Evolutionary conservation across 2,888 invertebrate genomes (phyloP).

Genomic region (Galeopsomyia nigrocyanea): DNA sequence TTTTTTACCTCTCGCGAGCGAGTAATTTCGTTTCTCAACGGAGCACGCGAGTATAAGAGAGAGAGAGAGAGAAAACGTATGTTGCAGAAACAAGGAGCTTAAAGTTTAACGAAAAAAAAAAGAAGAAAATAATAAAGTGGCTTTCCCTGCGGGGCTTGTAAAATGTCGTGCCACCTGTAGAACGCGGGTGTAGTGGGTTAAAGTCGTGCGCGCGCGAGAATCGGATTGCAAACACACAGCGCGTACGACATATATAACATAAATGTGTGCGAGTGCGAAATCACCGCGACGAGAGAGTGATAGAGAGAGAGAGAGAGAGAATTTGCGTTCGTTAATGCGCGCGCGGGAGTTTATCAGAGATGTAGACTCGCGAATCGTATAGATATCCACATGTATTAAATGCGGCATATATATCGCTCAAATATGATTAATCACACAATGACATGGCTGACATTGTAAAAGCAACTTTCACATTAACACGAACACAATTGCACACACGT

Average conservation of each 20-base stretch:
- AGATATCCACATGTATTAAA: neutral
- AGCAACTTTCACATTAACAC: conserved; percentile 35
- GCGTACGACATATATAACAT: too few relatives aligned
- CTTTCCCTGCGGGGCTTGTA: too few relatives aligned
- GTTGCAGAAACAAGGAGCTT: too few relatives aligned
- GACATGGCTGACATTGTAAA: conserved; percentile 30
- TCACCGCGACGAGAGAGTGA: neutral
- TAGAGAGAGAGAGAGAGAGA: too few relatives aligned
- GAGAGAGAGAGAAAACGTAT: too few relatives aligned
- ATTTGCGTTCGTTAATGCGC: neutral
- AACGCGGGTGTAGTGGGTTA: neutral
- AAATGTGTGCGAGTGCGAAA: neutral
- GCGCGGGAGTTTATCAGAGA: neutral
- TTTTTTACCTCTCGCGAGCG: too few relatives aligned
- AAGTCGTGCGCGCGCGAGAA: neutral
- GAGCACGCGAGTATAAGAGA: too few relatives aligned
- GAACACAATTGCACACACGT: conserved; percentile 28
- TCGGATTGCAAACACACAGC: too few relatives aligned
- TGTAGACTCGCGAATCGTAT: neutral
- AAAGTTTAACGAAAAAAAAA: neutral
- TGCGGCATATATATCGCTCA: neutral
- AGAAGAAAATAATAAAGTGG: neutral
- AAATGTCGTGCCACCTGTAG: conserved; percentile 31
- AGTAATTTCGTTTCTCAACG: too few relatives aligned
- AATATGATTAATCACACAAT: conserved; percentile 12